Evolutionary conservation across 2,113 vertebrate species (phyloP).

Genomic region (Nothobranchius kuhntae): DNA sequence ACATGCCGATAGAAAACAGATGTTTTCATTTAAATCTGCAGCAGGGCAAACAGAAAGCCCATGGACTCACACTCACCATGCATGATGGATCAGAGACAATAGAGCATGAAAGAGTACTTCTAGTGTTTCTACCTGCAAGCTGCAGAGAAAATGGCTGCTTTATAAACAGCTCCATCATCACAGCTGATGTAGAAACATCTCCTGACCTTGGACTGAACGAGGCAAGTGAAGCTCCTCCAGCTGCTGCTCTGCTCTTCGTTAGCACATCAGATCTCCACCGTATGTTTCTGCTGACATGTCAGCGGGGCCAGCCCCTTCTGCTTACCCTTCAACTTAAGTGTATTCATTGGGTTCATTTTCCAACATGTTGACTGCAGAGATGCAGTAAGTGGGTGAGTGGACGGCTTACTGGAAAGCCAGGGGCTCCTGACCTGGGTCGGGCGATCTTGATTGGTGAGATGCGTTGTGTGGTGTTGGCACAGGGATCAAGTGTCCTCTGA

Average conservation of each 20-base stretch:
- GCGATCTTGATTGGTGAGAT: constrained; percentile 73
- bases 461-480: constrained; percentile 59
- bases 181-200: too few species aligned
- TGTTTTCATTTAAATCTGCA: too few species aligned
- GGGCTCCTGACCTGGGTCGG: constrained; percentile 69
- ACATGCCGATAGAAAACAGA: too few species aligned
- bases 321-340: constrained; percentile 3
- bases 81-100: too few species aligned
- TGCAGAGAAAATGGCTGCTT: too few species aligned
- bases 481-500: constrained; percentile 76
- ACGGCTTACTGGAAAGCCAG: constrained; percentile 26
- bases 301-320: constrained; percentile 12
- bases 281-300: constrained; percentile 16
- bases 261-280: not conserved
- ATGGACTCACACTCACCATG: too few species aligned
- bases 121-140: too few species aligned
- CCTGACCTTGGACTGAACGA: too few species aligned
- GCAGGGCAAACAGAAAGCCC: too few species aligned
- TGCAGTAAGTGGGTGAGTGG: constrained; percentile 43
- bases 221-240: not conserved
- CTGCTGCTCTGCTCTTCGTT: not conserved
- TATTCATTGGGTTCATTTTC: constrained; percentile 18
- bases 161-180: too few species aligned
- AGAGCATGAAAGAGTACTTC: too few species aligned
- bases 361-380: constrained; percentile 25